Evolutionary conservation across 2,797 vertebrate genomes (phyloP).

Genomic region (Vireo griseus): DNA sequence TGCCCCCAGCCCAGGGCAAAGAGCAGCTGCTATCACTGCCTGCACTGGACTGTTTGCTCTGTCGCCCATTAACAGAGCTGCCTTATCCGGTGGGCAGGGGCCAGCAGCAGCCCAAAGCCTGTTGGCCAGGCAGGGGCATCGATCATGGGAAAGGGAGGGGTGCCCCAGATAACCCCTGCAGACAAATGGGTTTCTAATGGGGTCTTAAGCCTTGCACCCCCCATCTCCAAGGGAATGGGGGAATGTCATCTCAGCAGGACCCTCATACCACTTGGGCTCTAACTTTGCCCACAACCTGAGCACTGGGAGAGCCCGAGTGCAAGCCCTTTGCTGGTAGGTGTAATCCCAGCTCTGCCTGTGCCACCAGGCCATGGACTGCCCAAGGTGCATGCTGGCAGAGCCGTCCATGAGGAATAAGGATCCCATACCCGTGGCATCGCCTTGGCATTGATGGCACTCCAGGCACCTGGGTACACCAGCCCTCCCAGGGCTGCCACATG

Average conservation of each 20-base stretch:
- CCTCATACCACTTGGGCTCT: rapidly evolving
- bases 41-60: conserved; percentile 28
- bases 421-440: rapidly evolving
- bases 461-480: background rate
- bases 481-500: background rate
- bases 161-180: conserved; percentile 32
- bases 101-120: background rate
- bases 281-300: rapidly evolving
- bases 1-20: background rate
- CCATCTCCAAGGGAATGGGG: conserved; percentile 12
- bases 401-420: background rate
- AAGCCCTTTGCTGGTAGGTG: background rate
- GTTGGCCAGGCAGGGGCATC: background rate
- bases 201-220: background rate
- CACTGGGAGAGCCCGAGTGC: background rate
- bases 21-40: conserved; percentile 21
- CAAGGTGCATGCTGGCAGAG: background rate
- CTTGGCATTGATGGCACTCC: background rate
- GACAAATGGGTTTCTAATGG: conserved; percentile 39
- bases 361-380: background rate
- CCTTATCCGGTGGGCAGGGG: background rate
- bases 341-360: background rate
- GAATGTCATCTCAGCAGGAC: background rate
- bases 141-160: background rate
- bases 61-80: conserved; percentile 11